Conservation (phyloP, 2,888 invertebrate species). For the Ennomos quercinarius region DNA sequence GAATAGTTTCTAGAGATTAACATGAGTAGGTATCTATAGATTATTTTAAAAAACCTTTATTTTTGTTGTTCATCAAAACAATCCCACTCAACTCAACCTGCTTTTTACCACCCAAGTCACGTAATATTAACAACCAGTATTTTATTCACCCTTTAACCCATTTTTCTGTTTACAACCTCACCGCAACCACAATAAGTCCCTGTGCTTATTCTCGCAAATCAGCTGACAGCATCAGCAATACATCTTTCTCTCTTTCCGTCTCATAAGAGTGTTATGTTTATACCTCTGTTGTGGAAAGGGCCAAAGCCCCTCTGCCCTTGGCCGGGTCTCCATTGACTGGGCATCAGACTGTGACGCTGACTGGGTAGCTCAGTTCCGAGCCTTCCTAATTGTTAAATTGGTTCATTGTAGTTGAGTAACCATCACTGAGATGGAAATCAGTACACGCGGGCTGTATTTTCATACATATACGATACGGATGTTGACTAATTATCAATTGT, state of each 20-base stretch:
- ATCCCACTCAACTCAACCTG: too few relatives aligned
- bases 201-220: conserved; percentile 34
- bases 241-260: conserved; percentile 44
- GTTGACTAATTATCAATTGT: neutral
- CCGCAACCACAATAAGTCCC: conserved; percentile 23
- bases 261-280: conserved; percentile 29
- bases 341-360: conserved; percentile 56
- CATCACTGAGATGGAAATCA: conserved; percentile 4
- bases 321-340: conserved; percentile 51
- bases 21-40: too few relatives aligned
- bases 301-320: conserved; percentile 65
- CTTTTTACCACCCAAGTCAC: too few relatives aligned
- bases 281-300: conserved; percentile 48
- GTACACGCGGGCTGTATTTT: conserved; percentile 1
- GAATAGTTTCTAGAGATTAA: too few relatives aligned
- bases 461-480: neutral
- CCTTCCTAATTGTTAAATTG: conserved; percentile 45
- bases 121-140: too few relatives aligned
- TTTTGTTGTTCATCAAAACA: too few relatives aligned
- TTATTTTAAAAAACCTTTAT: too few relatives aligned
- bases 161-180: conserved; percentile 1
- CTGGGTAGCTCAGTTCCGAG: conserved; percentile 48
- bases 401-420: conserved; percentile 29
- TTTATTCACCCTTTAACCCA: too few relatives aligned
- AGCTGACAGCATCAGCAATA: conserved; percentile 42